Evolutionary conservation across 1,140 invertebrate species (phyloP).

Genomic region (Procambarus clarkii): DNA sequence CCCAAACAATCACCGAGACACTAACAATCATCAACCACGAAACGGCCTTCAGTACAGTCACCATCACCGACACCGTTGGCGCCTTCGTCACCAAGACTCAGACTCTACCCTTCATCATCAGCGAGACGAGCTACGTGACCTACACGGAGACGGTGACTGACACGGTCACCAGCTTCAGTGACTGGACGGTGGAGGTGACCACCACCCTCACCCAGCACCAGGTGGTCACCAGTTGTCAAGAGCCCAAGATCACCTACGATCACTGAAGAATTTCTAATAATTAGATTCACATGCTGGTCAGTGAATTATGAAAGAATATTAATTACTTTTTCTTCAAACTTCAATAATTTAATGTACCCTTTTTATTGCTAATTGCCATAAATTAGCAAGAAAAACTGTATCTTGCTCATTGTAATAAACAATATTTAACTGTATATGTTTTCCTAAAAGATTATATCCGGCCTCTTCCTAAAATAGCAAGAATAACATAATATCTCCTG

Average conservation of each 20-base stretch:
- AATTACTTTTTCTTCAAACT: no score
- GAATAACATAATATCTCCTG: no score
- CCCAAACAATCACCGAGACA: conserved; percentile 11
- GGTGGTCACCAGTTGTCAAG: conserved; percentile 24
- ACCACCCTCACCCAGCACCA: conserved; percentile 21
- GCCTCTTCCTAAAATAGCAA: no score
- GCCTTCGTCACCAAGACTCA: conserved; percentile 41
- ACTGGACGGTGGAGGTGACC: conserved; percentile 6
- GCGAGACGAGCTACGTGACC: conserved; percentile 38
- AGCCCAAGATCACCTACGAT: conserved; percentile 46
- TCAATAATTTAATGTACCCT: no score
- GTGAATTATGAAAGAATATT: no score
- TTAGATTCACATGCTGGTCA: no score
- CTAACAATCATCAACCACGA: background rate
- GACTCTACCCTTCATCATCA: conserved; percentile 10
- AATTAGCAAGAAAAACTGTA: no score
- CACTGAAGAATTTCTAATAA: background rate
- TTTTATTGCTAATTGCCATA: no score
- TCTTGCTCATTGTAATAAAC: no score
- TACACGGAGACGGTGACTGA: background rate
- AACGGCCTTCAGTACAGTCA: conserved; percentile 33
- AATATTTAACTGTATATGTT: no score
- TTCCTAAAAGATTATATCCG: no score
- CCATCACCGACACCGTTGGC: conserved; percentile 20
- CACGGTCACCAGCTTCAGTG: conserved; percentile 16